Percentiles rank a stretch among this genome's conserved stretches.
Evolutionary conservation across 2,113 vertebrate genomes (phyloP).

Genomic region (Abramis brama): DNA sequence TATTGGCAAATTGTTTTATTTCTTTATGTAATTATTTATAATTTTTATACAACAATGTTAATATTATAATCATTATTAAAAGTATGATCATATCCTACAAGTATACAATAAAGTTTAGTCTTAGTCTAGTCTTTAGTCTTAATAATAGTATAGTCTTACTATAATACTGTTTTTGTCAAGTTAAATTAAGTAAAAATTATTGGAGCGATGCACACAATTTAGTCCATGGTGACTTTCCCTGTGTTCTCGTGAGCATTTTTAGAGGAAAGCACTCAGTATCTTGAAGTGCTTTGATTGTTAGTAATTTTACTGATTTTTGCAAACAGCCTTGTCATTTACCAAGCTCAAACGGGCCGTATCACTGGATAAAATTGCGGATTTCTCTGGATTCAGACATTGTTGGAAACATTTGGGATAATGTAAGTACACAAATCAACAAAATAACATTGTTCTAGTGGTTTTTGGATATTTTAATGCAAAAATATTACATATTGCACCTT

Average conservation of each 20-base stretch:
- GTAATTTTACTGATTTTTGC: background rate
- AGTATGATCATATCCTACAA: background rate
- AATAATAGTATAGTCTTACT: too few species aligned
- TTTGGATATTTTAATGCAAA: too few species aligned
- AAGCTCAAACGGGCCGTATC: background rate
- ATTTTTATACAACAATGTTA: too few species aligned
- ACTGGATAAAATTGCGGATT: too few species aligned
- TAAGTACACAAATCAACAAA: too few species aligned
- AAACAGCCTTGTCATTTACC: background rate
- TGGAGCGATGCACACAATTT: background rate
- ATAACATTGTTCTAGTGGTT: too few species aligned
- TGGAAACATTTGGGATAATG: too few species aligned
- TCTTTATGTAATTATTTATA: too few species aligned
- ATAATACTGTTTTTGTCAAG: background rate
- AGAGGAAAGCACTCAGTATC: slow-evolving; percentile 9
- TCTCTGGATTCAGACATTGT: too few species aligned
- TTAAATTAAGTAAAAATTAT: background rate
- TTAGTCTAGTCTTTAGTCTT: too few species aligned
- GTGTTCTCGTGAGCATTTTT: background rate
- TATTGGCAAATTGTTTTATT: background rate
- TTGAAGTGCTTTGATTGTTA: slow-evolving; percentile 11
- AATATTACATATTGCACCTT: too few species aligned
- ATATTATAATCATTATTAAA: too few species aligned
- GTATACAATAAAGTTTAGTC: background rate
- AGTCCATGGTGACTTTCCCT: background rate